Evolutionary conservation across 2,888 invertebrate species (phyloP).

Genomic region (Drosophila kambysellisi): DNA sequence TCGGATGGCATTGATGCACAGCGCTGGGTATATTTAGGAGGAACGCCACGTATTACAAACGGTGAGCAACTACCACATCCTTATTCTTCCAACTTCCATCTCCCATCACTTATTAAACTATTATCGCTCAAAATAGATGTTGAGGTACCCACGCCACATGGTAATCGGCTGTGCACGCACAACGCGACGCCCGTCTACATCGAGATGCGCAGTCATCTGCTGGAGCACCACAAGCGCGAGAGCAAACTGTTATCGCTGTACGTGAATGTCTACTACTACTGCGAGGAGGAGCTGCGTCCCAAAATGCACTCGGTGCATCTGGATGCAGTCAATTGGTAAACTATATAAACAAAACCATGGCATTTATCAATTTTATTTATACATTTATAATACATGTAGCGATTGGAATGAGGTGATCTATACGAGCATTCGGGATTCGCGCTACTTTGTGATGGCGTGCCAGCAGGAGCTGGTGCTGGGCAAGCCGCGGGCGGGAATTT

Average conservation of each 20-base stretch:
- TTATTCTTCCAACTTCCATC: not conserved
- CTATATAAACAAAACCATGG: not conserved
- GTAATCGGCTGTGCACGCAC: constrained; percentile 83
- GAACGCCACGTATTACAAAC: constrained; percentile 71
- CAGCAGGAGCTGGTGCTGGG: constrained; percentile 80
- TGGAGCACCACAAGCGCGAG: constrained; percentile 79
- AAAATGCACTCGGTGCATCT: constrained; percentile 83
- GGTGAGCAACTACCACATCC: constrained; percentile 61
- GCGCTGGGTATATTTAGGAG: constrained; percentile 82
- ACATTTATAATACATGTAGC: constrained; percentile 48
- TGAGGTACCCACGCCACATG: constrained; percentile 79
- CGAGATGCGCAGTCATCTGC: constrained; percentile 81
- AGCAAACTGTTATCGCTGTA: constrained; percentile 83
- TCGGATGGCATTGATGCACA: constrained; percentile 1
- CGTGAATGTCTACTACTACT: constrained; percentile 84
- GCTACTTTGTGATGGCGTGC: constrained; percentile 85
- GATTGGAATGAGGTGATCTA: constrained; percentile 76
- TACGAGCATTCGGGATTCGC: constrained; percentile 82
- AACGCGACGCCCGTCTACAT: constrained; percentile 84
- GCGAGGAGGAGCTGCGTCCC: constrained; percentile 81
- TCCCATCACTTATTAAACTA: not conserved
- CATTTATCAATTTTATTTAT: not conserved
- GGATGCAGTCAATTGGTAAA: constrained; percentile 83
- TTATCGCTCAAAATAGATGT: constrained; percentile 66
- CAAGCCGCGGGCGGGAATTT: constrained; percentile 80